These are phyloP conservation scores for Nerophis ophidion DNA, from an alignment of 2,113 vertebrate genomes.

Conservation along the genomic window DNA sequence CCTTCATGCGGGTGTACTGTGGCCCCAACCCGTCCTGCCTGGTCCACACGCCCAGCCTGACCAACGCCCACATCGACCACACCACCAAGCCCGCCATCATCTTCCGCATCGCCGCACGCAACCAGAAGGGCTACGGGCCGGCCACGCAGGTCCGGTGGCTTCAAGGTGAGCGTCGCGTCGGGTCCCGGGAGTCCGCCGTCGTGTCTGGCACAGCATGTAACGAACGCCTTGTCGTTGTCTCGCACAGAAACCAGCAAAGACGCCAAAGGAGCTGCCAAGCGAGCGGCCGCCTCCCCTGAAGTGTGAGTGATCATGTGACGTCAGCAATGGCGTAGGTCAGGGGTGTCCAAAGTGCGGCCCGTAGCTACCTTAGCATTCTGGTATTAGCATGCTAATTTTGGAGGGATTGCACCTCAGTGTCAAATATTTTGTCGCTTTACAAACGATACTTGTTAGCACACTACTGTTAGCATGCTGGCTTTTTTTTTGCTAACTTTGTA, in stretches of 20 bases:
- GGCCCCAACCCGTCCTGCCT: constrained; percentile 87
- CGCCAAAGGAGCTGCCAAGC: constrained; percentile 80
- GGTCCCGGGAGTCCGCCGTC: not conserved
- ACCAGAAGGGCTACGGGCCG: constrained; percentile 88
- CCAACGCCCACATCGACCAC: constrained; percentile 87
- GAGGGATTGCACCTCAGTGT: too few relatives aligned
- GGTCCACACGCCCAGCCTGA: constrained; percentile 84
- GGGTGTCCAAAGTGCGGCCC: too few relatives aligned
- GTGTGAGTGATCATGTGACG: constrained; percentile 68
- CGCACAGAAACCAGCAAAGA: constrained; percentile 83
- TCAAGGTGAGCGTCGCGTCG: constrained; percentile 70
- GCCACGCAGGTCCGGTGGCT: constrained; percentile 92
- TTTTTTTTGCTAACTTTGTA: too few relatives aligned
- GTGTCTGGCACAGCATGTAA: not conserved
- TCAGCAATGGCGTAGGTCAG: too few relatives aligned
- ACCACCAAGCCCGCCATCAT: constrained; percentile 92
- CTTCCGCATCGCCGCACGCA: constrained; percentile 90
- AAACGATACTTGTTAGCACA: too few relatives aligned
- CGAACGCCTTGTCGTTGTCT: not conserved
- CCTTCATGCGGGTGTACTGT: constrained; percentile 90
- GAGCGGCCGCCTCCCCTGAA: constrained; percentile 82
- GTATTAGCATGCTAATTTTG: too few relatives aligned
- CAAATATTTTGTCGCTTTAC: too few relatives aligned
- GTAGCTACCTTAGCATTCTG: too few relatives aligned
- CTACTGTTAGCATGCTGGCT: too few relatives aligned